Conservation (phyloP, 1,140 invertebrate genomes). For the Macrocentrus cingulum region DNA sequence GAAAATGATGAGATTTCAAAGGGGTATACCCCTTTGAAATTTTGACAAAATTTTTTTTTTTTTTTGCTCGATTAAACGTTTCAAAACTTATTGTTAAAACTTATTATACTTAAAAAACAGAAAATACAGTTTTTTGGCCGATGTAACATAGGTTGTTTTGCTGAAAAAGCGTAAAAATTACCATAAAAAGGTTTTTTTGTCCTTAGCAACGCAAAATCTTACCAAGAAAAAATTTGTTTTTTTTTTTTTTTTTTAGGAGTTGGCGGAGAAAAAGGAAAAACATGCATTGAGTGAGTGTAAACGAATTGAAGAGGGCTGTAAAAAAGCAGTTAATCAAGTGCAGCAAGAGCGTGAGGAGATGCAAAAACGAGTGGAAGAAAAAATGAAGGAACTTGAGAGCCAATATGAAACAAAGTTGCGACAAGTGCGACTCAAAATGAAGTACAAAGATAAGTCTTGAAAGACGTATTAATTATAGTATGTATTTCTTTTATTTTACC, state of each 20-base stretch:
- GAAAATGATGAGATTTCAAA: too few relatives aligned
- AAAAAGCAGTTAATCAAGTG: slow-evolving; percentile 45
- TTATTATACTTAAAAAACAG: too few relatives aligned
- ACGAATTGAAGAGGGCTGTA: slow-evolving; percentile 47
- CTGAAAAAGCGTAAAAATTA: too few relatives aligned
- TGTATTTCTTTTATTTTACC: slow-evolving; percentile 49
- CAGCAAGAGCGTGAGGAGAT: slow-evolving; percentile 44
- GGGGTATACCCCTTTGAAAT: too few relatives aligned
- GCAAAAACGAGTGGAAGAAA: slow-evolving; percentile 40
- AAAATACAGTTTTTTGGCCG: too few relatives aligned
- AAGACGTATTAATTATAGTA: slow-evolving; percentile 40
- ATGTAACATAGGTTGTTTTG: too few relatives aligned
- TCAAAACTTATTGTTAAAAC: too few relatives aligned
- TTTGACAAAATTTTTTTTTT: too few relatives aligned
- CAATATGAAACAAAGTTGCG: slow-evolving; percentile 40
- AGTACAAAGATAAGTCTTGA: slow-evolving; percentile 56
- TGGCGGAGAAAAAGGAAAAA: slow-evolving; percentile 41
- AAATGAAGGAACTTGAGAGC: slow-evolving; percentile 42
- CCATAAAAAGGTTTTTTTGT: too few relatives aligned
- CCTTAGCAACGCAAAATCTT: too few relatives aligned
- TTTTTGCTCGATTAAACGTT: too few relatives aligned
- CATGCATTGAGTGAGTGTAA: slow-evolving; percentile 42
- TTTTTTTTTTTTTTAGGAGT: slow-evolving; percentile 36
- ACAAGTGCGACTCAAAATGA: slow-evolving; percentile 47
- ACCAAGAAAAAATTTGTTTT: slow-evolving; percentile 16